Percentiles rank a stretch among this genome's conserved stretches.
These are phyloP conservation scores for Neopelma chrysocephalum DNA, from an alignment of 2,797 vertebrate genomes.

Conservation along the genomic window DNA sequence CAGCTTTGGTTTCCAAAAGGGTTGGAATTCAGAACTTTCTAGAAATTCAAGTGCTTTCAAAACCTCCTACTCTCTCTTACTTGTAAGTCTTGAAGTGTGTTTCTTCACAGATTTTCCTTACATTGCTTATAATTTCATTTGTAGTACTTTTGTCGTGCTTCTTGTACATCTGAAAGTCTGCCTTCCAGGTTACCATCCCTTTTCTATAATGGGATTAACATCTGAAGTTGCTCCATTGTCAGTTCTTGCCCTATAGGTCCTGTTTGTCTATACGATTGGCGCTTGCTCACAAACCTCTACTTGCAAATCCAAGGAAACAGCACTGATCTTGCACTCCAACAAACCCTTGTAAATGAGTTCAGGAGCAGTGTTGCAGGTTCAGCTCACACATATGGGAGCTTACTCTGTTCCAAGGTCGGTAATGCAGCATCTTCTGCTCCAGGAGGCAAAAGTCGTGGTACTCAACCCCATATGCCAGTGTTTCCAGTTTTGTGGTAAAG, in stretches of 20 bases:
- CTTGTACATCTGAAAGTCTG: neutral
- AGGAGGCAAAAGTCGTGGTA: rapidly evolving
- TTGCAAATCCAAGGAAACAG: neutral
- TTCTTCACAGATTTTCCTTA: neutral
- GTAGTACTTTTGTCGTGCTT: neutral
- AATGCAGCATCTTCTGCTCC: neutral
- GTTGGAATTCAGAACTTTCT: neutral
- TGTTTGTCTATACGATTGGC: neutral
- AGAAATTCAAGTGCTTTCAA: neutral
- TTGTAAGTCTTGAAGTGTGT: neutral
- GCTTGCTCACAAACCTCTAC: neutral
- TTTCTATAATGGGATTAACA: neutral
- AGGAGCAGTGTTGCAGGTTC: neutral
- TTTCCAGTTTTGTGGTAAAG: neutral
- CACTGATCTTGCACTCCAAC: neutral
- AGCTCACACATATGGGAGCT: neutral
- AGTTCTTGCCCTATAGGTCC: neutral
- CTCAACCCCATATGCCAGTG: rapidly evolving
- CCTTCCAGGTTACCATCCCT: neutral
- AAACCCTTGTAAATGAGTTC: neutral
- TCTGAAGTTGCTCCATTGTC: neutral
- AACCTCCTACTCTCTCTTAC: neutral
- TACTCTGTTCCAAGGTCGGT: neutral
- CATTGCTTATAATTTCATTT: neutral
- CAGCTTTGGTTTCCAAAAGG: neutral